These are phyloP conservation scores for Ephydatia muelleri DNA, from an alignment of 37 sponge, comb jelly and placozoan species.

Conservation along the genomic window DNA sequence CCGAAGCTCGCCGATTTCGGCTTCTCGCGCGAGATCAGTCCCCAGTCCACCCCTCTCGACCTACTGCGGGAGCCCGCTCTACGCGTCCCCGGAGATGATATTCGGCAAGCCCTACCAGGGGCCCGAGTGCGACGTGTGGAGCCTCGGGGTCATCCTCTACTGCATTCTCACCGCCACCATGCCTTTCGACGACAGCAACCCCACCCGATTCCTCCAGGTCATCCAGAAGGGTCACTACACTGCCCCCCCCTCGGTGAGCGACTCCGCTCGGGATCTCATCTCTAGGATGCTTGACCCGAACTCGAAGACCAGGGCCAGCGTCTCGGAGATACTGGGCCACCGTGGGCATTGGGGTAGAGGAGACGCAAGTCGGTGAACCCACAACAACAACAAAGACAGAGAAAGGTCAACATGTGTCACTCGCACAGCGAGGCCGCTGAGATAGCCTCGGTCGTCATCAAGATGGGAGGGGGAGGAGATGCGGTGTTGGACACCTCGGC, in stretches of 20 bases:
- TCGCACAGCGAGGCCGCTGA: background rate
- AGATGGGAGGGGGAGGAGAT: background rate
- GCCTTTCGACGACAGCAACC: constrained; percentile 85
- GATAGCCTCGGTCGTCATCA: background rate
- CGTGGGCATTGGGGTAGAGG: constrained; percentile 45
- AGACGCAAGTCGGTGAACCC: background rate
- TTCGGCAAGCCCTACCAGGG: constrained; percentile 70
- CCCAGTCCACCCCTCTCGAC: constrained; percentile 40
- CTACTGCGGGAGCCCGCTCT: constrained; percentile 83
- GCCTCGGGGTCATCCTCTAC: constrained; percentile 88
- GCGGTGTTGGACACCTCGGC: background rate
- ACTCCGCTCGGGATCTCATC: constrained; percentile 27
- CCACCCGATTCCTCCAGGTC: constrained; percentile 30
- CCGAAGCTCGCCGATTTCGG: constrained; percentile 89
- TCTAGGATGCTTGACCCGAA: constrained; percentile 60
- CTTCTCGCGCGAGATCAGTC: constrained; percentile 55
- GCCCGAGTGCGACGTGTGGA: constrained; percentile 88
- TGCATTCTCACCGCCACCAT: constrained; percentile 86
- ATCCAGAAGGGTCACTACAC: constrained; percentile 58
- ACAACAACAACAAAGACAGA: background rate
- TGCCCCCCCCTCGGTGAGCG: background rate
- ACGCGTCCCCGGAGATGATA: constrained; percentile 86
- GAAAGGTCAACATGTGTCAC: constrained; percentile 4
- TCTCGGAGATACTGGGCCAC: constrained; percentile 61
- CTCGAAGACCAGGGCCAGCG: constrained; percentile 43